phyloP scores from a whole-genome alignment of 2,888 invertebrate species.

The Pristionchus fissidentatus region DNA sequence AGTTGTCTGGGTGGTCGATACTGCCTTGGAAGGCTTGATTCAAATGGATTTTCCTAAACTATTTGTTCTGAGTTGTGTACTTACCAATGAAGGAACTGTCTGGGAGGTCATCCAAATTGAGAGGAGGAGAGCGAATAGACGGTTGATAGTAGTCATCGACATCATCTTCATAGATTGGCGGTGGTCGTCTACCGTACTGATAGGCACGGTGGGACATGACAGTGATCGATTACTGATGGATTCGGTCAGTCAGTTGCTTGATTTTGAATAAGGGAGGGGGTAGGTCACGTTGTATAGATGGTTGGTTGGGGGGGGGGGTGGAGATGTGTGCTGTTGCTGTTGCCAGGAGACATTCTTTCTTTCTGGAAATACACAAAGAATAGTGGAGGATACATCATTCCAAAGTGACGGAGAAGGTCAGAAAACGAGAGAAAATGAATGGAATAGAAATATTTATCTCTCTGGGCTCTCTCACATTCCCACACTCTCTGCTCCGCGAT shows the following conservation, averaged over 20 bases:
- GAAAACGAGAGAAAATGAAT: no score
- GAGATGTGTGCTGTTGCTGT: conserved; percentile 15
- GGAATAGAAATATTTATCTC: no score
- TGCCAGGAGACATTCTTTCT: neutral
- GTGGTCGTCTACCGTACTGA: conserved; percentile 17
- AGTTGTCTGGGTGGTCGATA: no score
- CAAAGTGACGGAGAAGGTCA: neutral
- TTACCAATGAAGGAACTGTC: conserved; percentile 22
- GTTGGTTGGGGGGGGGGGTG: neutral
- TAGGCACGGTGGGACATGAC: conserved; percentile 25
- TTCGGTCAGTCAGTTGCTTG: no score
- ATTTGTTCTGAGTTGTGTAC: neutral
- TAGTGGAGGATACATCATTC: neutral
- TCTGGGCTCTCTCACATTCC: no score
- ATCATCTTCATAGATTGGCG: conserved; percentile 34
- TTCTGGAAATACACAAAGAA: neutral
- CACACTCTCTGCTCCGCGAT: neutral
- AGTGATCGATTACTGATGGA: conserved; percentile 2
- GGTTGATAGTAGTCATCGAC: conserved; percentile 22
- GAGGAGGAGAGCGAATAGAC: neutral
- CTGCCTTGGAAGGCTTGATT: neutral
- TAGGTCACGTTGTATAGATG: conserved; percentile 36
- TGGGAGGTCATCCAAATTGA: neutral
- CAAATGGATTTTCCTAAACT: no score
- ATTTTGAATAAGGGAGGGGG: no score